Evolutionary conservation across 2,113 vertebrate genomes (phyloP).

Genomic region (Marmota flaviventris): DNA sequence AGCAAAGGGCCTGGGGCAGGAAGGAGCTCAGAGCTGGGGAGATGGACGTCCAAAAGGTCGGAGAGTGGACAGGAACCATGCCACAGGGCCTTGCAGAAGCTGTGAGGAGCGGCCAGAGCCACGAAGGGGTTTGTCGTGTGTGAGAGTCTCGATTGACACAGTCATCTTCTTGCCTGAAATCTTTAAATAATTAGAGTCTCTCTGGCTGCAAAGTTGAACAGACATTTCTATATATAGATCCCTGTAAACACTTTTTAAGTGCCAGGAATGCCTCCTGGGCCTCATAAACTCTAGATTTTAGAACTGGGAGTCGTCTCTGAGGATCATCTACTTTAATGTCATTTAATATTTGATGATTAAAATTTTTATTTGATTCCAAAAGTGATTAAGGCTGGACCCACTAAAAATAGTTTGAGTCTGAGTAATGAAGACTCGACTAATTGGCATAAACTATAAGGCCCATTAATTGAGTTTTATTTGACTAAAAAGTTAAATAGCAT

Average conservation of each 20-base stretch:
- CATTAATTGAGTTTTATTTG: neutral
- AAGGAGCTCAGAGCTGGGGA: neutral
- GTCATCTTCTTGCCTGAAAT: neutral
- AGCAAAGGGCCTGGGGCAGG: slow-evolving; percentile 8
- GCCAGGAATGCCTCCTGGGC: neutral
- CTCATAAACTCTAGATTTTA: neutral
- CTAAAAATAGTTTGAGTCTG: neutral
- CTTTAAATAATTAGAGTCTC: neutral
- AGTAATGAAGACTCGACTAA: neutral
- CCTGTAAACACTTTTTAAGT: neutral
- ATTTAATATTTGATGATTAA: neutral
- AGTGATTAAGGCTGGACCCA: neutral
- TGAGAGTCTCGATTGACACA: neutral
- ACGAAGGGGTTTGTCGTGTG: neutral
- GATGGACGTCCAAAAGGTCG: neutral
- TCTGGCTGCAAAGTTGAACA: neutral
- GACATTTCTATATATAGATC: neutral
- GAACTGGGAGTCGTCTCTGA: neutral
- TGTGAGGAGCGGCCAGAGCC: neutral
- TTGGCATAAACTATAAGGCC: neutral
- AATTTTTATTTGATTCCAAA: neutral
- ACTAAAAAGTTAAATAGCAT: neutral
- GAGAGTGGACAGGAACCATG: neutral
- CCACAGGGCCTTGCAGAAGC: neutral
- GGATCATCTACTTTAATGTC: neutral